These are phyloP conservation scores for Sterrhoptilus dennistouni DNA, from an alignment of 2,113 vertebrate species.

Conservation along the genomic window DNA sequence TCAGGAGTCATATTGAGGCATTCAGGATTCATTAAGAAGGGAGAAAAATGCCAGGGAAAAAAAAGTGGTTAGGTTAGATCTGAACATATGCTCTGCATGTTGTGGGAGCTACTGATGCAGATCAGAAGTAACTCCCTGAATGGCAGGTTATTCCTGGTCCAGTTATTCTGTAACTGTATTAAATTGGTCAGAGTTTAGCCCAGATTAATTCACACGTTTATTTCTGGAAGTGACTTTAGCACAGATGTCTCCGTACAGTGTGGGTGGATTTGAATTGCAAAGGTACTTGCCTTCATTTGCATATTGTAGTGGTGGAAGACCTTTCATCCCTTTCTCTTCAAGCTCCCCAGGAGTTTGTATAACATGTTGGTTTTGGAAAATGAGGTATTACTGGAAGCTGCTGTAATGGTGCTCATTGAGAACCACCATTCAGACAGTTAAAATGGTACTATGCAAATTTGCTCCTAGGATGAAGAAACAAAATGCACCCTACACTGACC, in stretches of 20 bases:
- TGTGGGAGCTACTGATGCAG: background rate
- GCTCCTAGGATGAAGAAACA: background rate
- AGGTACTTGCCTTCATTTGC: background rate
- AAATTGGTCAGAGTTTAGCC: background rate
- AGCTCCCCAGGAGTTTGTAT: background rate
- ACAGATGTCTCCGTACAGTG: background rate
- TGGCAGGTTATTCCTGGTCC: background rate
- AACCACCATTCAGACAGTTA: background rate
- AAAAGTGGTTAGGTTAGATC: background rate
- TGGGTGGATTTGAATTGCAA: background rate
- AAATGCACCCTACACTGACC: background rate
- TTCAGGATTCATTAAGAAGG: background rate
- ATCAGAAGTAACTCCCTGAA: background rate
- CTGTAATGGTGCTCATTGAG: background rate
- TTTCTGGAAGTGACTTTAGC: background rate
- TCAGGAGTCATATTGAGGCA: background rate
- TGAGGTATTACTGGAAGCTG: background rate
- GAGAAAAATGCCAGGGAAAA: background rate
- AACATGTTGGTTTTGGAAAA: background rate
- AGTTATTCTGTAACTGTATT: background rate
- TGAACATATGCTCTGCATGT: background rate
- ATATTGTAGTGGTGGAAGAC: background rate
- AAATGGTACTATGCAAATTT: background rate
- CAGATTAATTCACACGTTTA: background rate
- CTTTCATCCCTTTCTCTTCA: background rate